Evolutionary conservation across 2,888 invertebrate genomes (phyloP), one percentile per base, ranked within the genome.

Genomic region (Malachius bipustulatus): DNA sequence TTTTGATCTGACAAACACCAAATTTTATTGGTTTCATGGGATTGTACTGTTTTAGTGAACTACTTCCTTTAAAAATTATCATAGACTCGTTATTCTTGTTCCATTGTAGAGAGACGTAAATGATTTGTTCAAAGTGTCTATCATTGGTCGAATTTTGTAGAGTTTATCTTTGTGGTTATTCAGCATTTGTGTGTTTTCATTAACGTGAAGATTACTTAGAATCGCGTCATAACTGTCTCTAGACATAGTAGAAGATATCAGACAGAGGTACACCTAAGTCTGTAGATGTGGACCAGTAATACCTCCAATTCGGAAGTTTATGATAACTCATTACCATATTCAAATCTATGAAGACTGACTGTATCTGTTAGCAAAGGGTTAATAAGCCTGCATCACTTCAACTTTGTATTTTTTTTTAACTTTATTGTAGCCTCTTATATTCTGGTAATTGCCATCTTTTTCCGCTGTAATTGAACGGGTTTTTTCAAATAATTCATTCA

Each of bases 11-110:
- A 36, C 4, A 42, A 26, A 26, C 39, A 40, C 44, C 47, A 47
- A 14, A 44, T 13, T 36, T 48, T 16, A 47, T 42, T 4, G 46
- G 43, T 31, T 49, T 48, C 44, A 43, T 44, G 2, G 48, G 47
- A 16, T 41, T 47, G 30, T 44, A 48, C 30, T 48, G 47, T 26
- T 42, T 45, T 19, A 47, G 31, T 19, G 32, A 29, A 15, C 29
- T 39, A 24, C 45, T 29, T 9, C 44, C 42, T 36, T 47, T 47
- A 40, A 45, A 45, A 4, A 41, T n/a, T 29, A 44, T 42, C 37
- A 46, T 41, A 11, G 26, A 28, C 38, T 46, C 41, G 32, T 46
- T 41, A 26, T 11, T 34, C 43, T 35, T 10, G 42, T 42, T 35
- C 11, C 27, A 11, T 36, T 27, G 30, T 38, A 38, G n/a, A 12